A percentile compares a stretch with the other conserved stretches of the same genome.
Conservation (phyloP, 1,140 invertebrate species). For the Pinna nobilis region DNA sequence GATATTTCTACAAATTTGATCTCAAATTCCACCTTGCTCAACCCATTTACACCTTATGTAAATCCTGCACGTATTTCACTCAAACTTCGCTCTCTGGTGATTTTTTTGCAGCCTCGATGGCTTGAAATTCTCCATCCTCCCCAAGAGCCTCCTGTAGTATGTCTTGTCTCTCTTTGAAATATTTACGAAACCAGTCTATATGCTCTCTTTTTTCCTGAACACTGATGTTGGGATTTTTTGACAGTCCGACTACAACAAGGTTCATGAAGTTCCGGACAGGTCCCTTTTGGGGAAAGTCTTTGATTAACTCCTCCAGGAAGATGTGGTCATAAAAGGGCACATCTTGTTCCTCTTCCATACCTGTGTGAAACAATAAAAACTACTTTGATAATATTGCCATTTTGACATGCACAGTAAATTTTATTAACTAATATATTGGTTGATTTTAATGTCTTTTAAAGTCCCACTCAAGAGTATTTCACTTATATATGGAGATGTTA, state of each 20-base stretch:
- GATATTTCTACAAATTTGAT: no score
- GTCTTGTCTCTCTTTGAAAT: conserved; percentile 88
- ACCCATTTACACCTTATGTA: no score
- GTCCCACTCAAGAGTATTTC: not conserved
- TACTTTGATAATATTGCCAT: not conserved
- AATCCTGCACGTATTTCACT: no score
- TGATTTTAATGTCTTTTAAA: not conserved
- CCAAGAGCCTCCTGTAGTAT: conserved; percentile 80
- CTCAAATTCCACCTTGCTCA: no score
- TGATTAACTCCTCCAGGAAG: conserved; percentile 90
- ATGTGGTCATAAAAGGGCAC: conserved; percentile 81
- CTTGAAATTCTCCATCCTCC: conserved; percentile 32
- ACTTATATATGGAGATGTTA: no score
- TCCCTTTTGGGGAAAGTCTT: conserved; percentile 89
- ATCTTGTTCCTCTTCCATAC: conserved; percentile 83
- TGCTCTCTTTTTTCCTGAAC: conserved; percentile 92
- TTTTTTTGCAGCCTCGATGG: not conserved
- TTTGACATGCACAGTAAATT: not conserved
- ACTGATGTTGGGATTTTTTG: conserved; percentile 94
- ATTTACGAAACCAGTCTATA: conserved; percentile 93
- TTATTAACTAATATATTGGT: not conserved
- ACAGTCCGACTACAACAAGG: conserved; percentile 92
- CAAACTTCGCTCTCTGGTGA: not conserved
- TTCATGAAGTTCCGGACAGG: conserved; percentile 98
- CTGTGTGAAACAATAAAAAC: conserved; percentile 47